Evolutionary conservation across 2,888 invertebrate genomes (phyloP).

Genomic region (Conistra vaccinii): DNA sequence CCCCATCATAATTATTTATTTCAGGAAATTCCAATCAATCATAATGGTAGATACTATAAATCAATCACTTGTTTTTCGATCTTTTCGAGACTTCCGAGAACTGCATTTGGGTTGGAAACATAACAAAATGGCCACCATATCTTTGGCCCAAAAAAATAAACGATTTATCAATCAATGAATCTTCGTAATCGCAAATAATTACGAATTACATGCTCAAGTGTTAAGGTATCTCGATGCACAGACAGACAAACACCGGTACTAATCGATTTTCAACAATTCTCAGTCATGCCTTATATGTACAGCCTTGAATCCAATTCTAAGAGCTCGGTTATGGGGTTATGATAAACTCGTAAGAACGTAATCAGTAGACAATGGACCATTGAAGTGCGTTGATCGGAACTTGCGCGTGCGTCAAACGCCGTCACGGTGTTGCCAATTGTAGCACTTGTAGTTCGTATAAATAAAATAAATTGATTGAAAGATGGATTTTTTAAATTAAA

Average conservation of each 20-base stretch:
- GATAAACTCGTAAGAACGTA: conserved; percentile 57
- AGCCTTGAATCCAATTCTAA: conserved; percentile 59
- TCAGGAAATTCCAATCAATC: conserved; percentile 57
- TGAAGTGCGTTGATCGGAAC: conserved; percentile 64
- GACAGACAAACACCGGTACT: conserved; percentile 11
- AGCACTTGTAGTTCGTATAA: background rate
- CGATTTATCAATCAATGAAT: background rate
- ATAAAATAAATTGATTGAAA: conserved; percentile 9
- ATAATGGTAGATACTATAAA: conserved; percentile 38
- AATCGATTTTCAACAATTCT: conserved; percentile 42
- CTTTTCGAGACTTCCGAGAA: conserved; percentile 36
- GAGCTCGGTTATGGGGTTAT: conserved; percentile 47
- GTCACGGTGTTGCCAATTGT: conserved; percentile 41
- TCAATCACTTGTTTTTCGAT: conserved; percentile 35
- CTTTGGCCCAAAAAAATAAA: conserved; percentile 1
- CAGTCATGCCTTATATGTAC: conserved; percentile 29
- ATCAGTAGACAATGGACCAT: conserved; percentile 72
- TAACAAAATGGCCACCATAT: conserved; percentile 24
- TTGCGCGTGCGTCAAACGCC: conserved; percentile 69
- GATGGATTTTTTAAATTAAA: background rate
- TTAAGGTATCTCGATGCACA: conserved; percentile 2
- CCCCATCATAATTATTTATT: conserved; percentile 45
- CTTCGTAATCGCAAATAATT: background rate
- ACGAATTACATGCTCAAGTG: background rate
- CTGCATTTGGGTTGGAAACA: conserved; percentile 34